Base-by-base conservation (phyloP, 2,888 invertebrate species). In the Drosophila longiperda region DNA sequence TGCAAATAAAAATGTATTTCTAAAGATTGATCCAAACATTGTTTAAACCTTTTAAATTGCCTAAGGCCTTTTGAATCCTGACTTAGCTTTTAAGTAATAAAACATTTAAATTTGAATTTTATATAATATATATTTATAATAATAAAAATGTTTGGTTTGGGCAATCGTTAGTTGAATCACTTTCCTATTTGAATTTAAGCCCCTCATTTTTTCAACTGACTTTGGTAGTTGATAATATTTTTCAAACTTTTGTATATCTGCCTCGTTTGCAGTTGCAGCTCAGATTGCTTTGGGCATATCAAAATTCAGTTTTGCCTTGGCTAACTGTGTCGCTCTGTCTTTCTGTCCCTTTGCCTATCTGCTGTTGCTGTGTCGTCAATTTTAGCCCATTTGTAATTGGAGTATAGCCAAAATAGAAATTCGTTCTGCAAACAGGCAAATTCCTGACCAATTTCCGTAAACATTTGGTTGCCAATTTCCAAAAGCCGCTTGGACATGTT, bases 361-460 rank as follows among this genome's bases (percentile, higher is more conserved):
- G n/a, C 7, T 23, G 42, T 29, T 9, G 32, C 32, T 34, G 48
- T 20, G 29, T 52, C 23, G 7, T 40, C 50, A 61, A 34, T 32
- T 32, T 23, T 23, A 32, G 26, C 26, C 48, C 38, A 66, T 40
- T 67, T 67, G 26, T 23, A 42, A 57, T 29, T 54, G 48, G 59
- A 72, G 42, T 61, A 50, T 50, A 61, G 53, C 60, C 83, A 75
- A 80, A 77, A 77, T 86, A 63, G 59, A 68, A 73, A 87, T 83
- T 77, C 62, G 69, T 66, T 63, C 71, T 40, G 26, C 55, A 63
- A 52, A 40, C 52, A 55, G 40, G 54, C 26, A n/a, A 55, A 7
- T 54, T 38, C 54, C 38, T 36, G 26, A 55, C 66, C 81, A 72
- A 74, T 80, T 78, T 77, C 73, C 75, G 72, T 54, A 66, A 55